Base-by-base conservation (phyloP, 2,113 vertebrate species). In the Brachyhypopomus occidentalis region DNA sequence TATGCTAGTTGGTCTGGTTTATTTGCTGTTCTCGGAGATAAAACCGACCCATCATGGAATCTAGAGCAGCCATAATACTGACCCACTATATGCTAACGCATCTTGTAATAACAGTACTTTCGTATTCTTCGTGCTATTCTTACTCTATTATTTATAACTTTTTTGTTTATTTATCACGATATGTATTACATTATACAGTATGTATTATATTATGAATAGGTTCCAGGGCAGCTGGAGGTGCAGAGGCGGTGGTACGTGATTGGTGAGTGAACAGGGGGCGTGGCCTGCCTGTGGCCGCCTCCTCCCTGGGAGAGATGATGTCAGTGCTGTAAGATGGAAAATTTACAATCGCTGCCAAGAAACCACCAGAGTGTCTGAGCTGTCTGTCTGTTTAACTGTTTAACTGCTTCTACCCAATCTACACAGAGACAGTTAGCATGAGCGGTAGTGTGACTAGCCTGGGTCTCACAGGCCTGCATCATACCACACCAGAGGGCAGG, bases 281-380 rank as follows among this genome's bases (percentile, higher is more conserved):
- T 69, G 56, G 17, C 41, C 45, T 12, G 9, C 45, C 45, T 41
- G 45, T 14, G 12, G 2, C 11, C 52, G 5, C 52, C 48, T 59
- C 62, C 75, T 81, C 62, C 58, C 75, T 75, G 59, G 52, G 7
- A 59, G 52, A 80, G 69, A 23, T 75, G 72, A 58, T 59, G 63
- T 52, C 59, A 75, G 69, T 60, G 41, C 41, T 45, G 5, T 11
- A 45, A 45, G 41, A 11, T 45, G 41, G 41, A 45, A 11, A 8
- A 41, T 41, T 41, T 41, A 41, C 41, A 41, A 6, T 41, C 1
- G 41, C 5, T 41, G 41, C 41, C 41, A 9, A 41, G 41, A 41
- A 41, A 41, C 5, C 41, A 7, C 41, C 41, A 41, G 30, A 30
- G 41, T 41, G 41, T 41, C 41, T 41, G 41, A 41, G 9, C 41